These are phyloP conservation scores for Tympanuchus pallidicinctus DNA, from an alignment of 2,113 vertebrate species.

Conservation along the genomic window DNA sequence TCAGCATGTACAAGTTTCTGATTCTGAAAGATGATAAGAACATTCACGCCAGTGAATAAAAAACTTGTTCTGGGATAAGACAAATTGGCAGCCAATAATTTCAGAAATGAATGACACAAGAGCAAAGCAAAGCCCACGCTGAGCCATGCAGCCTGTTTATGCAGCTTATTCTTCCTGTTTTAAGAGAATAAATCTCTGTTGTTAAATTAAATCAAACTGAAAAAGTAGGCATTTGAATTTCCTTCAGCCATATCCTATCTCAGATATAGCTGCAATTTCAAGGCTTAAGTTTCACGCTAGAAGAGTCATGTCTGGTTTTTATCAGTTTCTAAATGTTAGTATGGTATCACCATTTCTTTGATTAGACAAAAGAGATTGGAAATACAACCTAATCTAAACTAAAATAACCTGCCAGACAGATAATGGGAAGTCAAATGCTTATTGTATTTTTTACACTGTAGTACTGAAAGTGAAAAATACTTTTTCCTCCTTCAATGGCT, in stretches of 20 bases:
- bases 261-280: not conserved
- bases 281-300: not conserved
- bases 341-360: not conserved
- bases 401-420: not conserved
- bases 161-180: not conserved
- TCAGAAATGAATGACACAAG: not conserved
- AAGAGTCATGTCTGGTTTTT: not conserved
- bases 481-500: not conserved
- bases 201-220: not conserved
- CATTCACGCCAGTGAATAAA: not conserved
- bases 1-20: not conserved
- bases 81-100: not conserved
- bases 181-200: not conserved
- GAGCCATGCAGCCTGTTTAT: not conserved
- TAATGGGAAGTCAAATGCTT: not conserved
- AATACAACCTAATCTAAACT: not conserved
- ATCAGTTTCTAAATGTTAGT: not conserved
- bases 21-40: not conserved
- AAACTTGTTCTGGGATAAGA: not conserved
- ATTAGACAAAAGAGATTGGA: not conserved
- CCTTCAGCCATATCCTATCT: not conserved
- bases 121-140: not conserved
- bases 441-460: not conserved
- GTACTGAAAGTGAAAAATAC: not conserved
- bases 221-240: not conserved